Conservation (phyloP, 2,113 vertebrate species). For the Platichthys stellatus region DNA sequence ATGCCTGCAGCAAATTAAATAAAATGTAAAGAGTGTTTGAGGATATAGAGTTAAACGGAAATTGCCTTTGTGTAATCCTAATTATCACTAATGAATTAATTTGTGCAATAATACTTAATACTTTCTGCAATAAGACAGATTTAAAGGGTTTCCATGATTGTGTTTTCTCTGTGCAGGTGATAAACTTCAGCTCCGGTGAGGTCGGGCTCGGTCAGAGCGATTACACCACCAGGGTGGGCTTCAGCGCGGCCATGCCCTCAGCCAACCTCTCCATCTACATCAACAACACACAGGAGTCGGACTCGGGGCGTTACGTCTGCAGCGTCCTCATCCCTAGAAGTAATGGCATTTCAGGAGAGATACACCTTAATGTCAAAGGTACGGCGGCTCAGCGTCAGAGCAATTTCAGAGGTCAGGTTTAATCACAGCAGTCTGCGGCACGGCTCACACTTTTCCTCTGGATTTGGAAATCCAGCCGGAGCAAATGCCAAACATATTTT, state of each 20-base stretch:
- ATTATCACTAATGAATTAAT: too few relatives aligned
- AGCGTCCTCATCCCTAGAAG: conserved; percentile 82
- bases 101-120: too few relatives aligned
- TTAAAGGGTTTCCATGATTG: not conserved
- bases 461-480: conserved; percentile 12
- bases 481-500: conserved; percentile 21
- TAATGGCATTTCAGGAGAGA: conserved; percentile 59
- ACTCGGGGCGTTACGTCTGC: conserved; percentile 89
- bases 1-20: conserved; percentile 4
- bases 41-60: not conserved
- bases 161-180: conserved; percentile 78
- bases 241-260: conserved; percentile 80
- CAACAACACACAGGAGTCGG: conserved; percentile 85
- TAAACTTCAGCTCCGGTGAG: conserved; percentile 80
- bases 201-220: conserved; percentile 76
- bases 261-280: conserved; percentile 89
- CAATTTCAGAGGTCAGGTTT: conserved; percentile 49
- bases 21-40: not conserved
- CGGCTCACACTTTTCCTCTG: not conserved
- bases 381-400: conserved; percentile 29
- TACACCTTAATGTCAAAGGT: conserved; percentile 89
- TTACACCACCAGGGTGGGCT: conserved; percentile 80
- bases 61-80: not conserved
- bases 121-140: too few relatives aligned
- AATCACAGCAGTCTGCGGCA: conserved; percentile 14